Conservation (phyloP, 2,888 invertebrate species). For the Drosophila incognita region DNA sequence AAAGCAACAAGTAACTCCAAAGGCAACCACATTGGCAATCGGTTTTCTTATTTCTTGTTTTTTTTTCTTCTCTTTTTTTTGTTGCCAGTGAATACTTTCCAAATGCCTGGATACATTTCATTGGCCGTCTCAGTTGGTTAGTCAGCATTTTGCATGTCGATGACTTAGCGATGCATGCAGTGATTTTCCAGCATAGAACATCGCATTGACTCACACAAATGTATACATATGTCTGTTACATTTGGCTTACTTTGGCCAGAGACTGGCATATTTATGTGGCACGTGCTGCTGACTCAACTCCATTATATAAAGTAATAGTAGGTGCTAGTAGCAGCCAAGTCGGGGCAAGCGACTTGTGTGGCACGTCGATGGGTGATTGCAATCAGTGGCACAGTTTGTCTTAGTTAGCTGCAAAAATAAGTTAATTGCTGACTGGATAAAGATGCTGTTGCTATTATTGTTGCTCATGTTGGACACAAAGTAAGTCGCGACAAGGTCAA, state of each 20-base stretch:
- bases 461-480: background rate
- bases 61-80: background rate
- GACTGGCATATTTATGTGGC: slow-evolving; percentile 26
- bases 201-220: slow-evolving; percentile 26
- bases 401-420: slow-evolving; percentile 73
- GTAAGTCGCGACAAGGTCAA: slow-evolving; percentile 67
- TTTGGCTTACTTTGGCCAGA: slow-evolving; percentile 23
- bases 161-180: slow-evolving; percentile 51
- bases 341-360: slow-evolving; percentile 63
- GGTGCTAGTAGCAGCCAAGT: background rate
- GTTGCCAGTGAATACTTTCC: slow-evolving; percentile 54
- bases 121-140: slow-evolving; percentile 65
- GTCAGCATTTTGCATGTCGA: slow-evolving; percentile 66
- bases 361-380: slow-evolving; percentile 59
- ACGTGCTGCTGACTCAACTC: slow-evolving; percentile 42
- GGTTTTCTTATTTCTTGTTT: slow-evolving; percentile 4
- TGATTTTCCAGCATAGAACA: slow-evolving; percentile 44
- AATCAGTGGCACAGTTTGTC: slow-evolving; percentile 73
- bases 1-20: slow-evolving; percentile 13
- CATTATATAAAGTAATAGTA: slow-evolving; percentile 21
- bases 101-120: slow-evolving; percentile 67
- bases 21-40: slow-evolving; percentile 51
- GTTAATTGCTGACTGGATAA: slow-evolving; percentile 64
- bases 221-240: slow-evolving; percentile 6
- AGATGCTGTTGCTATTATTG: slow-evolving; percentile 7